phyloP scores from a whole-genome alignment of 2,888 invertebrate genomes.

The Andrena bicolor region DNA sequence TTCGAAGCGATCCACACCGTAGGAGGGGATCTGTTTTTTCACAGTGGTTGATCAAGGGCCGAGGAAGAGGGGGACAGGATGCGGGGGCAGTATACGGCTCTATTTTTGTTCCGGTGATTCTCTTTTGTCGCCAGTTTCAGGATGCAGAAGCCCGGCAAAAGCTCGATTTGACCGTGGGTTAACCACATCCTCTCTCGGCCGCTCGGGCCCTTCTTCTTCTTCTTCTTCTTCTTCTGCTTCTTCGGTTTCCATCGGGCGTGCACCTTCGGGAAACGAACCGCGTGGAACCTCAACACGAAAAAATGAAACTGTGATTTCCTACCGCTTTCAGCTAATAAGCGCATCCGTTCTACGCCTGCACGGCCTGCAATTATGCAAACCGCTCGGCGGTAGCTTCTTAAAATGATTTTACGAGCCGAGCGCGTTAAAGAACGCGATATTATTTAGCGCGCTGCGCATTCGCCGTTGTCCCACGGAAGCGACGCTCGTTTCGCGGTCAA shows the following conservation, averaged over 20 bases:
- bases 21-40: background rate
- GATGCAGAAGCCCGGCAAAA: conserved; percentile 84
- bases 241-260: conserved; percentile 76
- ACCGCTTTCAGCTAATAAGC: conserved; percentile 65
- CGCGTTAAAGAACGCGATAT: conserved; percentile 45
- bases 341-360: conserved; percentile 57
- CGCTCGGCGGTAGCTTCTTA: conserved; percentile 35
- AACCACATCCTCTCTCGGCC: conserved; percentile 83
- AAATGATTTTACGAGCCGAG: conserved; percentile 55
- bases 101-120: conserved; percentile 77
- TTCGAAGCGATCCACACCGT: background rate
- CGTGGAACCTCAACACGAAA: conserved; percentile 49
- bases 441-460: conserved; percentile 26
- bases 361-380: conserved; percentile 70
- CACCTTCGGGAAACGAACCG: conserved; percentile 61
- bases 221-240: conserved; percentile 69
- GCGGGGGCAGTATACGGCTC: conserved; percentile 67
- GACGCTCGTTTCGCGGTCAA: conserved; percentile 22
- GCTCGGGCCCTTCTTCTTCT: conserved; percentile 52
- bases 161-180: conserved; percentile 83
- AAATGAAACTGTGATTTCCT: conserved; percentile 68
- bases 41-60: background rate
- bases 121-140: conserved; percentile 78
- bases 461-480: conserved; percentile 55
- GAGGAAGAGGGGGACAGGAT: conserved; percentile 67